Evolutionary conservation across 2,113 vertebrate species (phyloP).

Genomic region (Halcyon malimbica): DNA sequence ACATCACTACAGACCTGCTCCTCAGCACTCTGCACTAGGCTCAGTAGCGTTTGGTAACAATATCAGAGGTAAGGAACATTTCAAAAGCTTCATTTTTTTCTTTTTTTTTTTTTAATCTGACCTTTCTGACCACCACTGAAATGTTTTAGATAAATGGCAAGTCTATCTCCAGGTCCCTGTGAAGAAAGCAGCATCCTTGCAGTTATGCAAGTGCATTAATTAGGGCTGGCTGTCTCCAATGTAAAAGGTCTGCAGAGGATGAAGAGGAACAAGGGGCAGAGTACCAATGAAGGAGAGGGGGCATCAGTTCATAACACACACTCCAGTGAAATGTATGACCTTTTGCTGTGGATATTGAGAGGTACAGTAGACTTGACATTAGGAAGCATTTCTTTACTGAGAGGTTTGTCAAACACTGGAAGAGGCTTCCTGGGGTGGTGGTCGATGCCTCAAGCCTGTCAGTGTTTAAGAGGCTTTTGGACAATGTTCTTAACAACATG

Average conservation of each 20-base stretch:
- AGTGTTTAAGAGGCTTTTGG: not conserved
- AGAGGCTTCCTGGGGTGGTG: not conserved
- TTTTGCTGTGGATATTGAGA: not conserved
- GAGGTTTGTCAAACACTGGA: not conserved
- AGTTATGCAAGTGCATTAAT: not conserved
- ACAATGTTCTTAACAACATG: not conserved
- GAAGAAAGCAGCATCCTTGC: not conserved
- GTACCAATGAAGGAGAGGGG: not conserved
- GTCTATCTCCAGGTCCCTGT: not conserved
- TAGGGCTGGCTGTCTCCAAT: not conserved
- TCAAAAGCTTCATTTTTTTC: not conserved
- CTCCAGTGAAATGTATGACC: not conserved
- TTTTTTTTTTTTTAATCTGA: not conserved
- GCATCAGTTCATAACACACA: fast-evolving
- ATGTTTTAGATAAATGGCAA: not conserved
- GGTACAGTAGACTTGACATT: not conserved
- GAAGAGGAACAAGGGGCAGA: not conserved
- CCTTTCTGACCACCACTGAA: not conserved
- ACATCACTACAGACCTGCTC: not conserved
- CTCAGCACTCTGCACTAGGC: not conserved
- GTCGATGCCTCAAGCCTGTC: not conserved
- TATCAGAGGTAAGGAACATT: not conserved
- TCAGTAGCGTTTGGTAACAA: not conserved
- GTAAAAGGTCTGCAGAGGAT: not conserved
- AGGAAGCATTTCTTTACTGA: not conserved